Evolutionary conservation across 2,888 invertebrate species (phyloP).

Genomic region (Ametastegia equiseti): DNA sequence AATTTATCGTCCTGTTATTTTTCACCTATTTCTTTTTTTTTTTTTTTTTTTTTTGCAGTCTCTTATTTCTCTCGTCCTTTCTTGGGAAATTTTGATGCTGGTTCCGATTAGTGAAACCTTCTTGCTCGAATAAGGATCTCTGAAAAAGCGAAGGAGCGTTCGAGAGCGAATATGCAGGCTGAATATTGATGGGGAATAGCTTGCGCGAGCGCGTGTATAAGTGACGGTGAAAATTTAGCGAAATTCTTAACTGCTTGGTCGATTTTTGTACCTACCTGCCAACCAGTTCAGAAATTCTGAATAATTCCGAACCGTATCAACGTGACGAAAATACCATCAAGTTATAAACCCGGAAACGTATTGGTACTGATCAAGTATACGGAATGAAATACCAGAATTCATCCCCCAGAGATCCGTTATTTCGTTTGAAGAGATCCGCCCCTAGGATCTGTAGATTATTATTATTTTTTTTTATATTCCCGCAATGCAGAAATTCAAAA

Average conservation of each 20-base stretch:
- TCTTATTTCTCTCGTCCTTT: neutral
- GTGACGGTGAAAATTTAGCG: slow-evolving; percentile 13
- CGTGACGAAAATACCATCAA: slow-evolving; percentile 24
- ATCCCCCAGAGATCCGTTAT: neutral
- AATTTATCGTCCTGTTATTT: neutral
- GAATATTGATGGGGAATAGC: neutral
- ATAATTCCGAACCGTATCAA: neutral
- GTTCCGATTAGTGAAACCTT: slow-evolving; percentile 65
- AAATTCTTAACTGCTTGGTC: slow-evolving; percentile 20
- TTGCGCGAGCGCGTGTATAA: neutral
- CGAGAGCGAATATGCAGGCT: slow-evolving; percentile 31
- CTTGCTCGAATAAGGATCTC: slow-evolving; percentile 19
- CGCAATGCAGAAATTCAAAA: neutral
- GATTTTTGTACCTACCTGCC: neutral
- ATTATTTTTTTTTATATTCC: too few relatives aligned
- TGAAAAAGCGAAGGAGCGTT: neutral
- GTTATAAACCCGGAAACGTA: neutral
- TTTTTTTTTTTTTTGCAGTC: neutral
- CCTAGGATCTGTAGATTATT: too few relatives aligned
- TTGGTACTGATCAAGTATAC: too few relatives aligned
- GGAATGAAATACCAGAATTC: neutral
- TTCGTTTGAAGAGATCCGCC: neutral
- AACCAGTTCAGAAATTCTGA: neutral
- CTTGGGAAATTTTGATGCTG: slow-evolving; percentile 75
- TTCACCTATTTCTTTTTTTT: neutral